A percentile compares a stretch with the other conserved stretches of the same genome.
Conservation (phyloP, 2,797 vertebrate species). For the Anguilla marmorata region DNA sequence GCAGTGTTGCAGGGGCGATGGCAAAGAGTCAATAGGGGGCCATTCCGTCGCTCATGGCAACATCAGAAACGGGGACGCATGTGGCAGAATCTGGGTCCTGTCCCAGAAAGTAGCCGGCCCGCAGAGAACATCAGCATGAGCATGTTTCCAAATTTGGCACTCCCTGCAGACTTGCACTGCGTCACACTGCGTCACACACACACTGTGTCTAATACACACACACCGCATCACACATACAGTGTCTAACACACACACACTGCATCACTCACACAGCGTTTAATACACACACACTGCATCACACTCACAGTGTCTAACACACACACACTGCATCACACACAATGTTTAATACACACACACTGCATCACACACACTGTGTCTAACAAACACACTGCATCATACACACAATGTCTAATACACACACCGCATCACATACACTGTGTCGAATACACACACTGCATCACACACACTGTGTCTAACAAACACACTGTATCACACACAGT, state of each 20-base stretch:
- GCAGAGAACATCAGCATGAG: background rate
- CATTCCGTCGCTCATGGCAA: background rate
- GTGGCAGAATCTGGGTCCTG: background rate
- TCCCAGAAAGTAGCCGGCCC: background rate
- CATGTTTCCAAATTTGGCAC: background rate
- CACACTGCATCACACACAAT: too few species aligned
- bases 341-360: too few species aligned
- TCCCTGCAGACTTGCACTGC: conserved; percentile 36
- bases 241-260: too few species aligned
- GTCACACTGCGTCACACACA: background rate
- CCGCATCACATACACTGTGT: too few species aligned
- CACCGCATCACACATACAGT: too few species aligned
- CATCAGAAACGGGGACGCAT: background rate
- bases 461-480: too few species aligned
- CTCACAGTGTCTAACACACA: too few species aligned
- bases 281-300: too few species aligned
- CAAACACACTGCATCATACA: background rate
- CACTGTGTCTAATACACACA: background rate
- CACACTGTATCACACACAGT: background rate
- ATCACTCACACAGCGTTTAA: too few species aligned
- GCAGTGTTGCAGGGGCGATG: background rate
- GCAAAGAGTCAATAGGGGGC: background rate
- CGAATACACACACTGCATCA: too few species aligned
- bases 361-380: too few species aligned
- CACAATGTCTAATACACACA: too few species aligned